Conservation (phyloP, 2,888 invertebrate species). For the Agelastica alni region DNA sequence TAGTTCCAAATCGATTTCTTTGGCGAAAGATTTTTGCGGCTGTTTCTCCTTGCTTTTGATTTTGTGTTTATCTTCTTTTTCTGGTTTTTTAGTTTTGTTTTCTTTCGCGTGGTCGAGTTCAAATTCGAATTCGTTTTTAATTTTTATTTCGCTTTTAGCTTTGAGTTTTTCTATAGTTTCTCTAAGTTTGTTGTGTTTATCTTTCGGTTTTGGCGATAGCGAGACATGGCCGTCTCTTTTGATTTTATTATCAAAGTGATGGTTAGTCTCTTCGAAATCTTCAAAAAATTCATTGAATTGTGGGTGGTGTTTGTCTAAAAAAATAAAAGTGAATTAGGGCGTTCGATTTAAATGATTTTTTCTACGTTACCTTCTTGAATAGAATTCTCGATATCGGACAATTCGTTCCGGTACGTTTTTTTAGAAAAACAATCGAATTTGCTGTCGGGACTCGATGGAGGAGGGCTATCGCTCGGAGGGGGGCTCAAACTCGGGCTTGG, state of each 20-base stretch:
- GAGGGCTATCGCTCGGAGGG: slow-evolving; percentile 48
- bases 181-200: slow-evolving; percentile 54
- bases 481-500: slow-evolving; percentile 44
- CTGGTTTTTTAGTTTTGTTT: slow-evolving; percentile 46
- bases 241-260: slow-evolving; percentile 31
- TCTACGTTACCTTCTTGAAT: slow-evolving; percentile 35
- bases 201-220: slow-evolving; percentile 48
- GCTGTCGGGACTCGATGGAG: slow-evolving; percentile 51
- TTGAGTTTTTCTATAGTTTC: slow-evolving; percentile 68
- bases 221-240: slow-evolving; percentile 25
- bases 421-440: slow-evolving; percentile 39
- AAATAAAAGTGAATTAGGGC: slow-evolving; percentile 2
- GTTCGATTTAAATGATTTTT: background rate
- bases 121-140: slow-evolving; percentile 44
- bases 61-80: slow-evolving; percentile 41
- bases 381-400: slow-evolving; percentile 39
- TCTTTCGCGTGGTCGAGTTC: slow-evolving; percentile 48
- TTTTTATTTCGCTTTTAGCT: slow-evolving; percentile 65
- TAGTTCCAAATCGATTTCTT: slow-evolving; percentile 43
- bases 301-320: slow-evolving; percentile 39
- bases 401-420: slow-evolving; percentile 21
- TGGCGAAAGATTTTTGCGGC: slow-evolving; percentile 36
- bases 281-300: slow-evolving; percentile 46
- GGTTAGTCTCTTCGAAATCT: slow-evolving; percentile 34
- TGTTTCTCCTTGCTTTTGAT: slow-evolving; percentile 37